Evolutionary conservation across 2,888 invertebrate species (phyloP).

Genomic region (Elegia similella): DNA sequence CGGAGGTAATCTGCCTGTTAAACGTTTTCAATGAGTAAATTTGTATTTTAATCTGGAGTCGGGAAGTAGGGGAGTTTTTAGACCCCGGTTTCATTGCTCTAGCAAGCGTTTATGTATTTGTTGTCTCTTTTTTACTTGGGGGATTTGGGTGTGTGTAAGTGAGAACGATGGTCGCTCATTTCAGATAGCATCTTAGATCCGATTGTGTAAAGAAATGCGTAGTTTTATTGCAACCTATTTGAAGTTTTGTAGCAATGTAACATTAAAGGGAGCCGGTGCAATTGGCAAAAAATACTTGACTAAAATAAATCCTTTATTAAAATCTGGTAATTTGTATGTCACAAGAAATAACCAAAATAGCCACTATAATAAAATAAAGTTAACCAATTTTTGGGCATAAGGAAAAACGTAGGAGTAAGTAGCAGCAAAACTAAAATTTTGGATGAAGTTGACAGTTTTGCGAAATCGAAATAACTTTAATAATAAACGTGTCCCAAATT

Average conservation of each 20-base stretch:
- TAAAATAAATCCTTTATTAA: too few relatives aligned
- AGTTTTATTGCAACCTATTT: constrained; percentile 14
- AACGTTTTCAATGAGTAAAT: constrained; percentile 68
- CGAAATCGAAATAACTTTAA: too few relatives aligned
- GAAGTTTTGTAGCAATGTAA: constrained; percentile 3
- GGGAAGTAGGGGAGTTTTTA: constrained; percentile 32
- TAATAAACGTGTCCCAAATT: too few relatives aligned
- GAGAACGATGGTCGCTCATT: background rate
- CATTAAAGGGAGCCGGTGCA: background rate
- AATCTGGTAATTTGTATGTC: too few relatives aligned
- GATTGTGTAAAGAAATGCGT: constrained; percentile 13
- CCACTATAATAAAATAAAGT: too few relatives aligned
- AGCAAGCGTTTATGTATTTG: constrained; percentile 22
- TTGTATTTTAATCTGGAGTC: constrained; percentile 64
- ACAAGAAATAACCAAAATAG: too few relatives aligned
- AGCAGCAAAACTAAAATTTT: too few relatives aligned
- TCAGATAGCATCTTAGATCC: constrained; percentile 14
- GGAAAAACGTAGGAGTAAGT: too few relatives aligned
- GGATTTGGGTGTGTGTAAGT: background rate
- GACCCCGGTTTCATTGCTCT: constrained; percentile 30
- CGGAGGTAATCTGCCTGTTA: constrained; percentile 55
- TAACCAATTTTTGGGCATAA: too few relatives aligned
- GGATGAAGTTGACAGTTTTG: too few relatives aligned
- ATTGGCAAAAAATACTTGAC: too few relatives aligned
- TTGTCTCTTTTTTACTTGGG: constrained; percentile 9